A percentile compares a stretch with the other conserved stretches of the same genome.
Evolutionary conservation across 2,797 vertebrate genomes (phyloP).

Genomic region (Sebastes kiyomatsui): DNA sequence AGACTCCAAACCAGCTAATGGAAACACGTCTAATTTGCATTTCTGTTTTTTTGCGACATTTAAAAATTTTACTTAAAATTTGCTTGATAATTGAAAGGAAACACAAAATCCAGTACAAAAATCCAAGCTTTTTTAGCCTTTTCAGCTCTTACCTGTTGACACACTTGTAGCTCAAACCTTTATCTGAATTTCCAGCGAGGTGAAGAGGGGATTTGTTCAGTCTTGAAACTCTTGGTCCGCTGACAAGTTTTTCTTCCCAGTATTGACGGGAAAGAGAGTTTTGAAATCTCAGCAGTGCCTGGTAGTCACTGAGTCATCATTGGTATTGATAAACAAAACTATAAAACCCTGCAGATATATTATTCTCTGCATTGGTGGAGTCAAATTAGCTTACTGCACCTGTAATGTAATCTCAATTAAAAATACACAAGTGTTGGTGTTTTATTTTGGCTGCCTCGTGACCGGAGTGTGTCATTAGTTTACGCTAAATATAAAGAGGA

Average conservation of each 20-base stretch:
- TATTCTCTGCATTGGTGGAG: conserved; percentile 12
- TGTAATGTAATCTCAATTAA: conserved; percentile 67
- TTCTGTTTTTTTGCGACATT: too few species aligned
- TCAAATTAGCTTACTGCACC: conserved; percentile 24
- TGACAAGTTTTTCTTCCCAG: conserved; percentile 5
- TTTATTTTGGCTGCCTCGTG: conserved; percentile 67
- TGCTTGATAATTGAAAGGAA: too few species aligned
- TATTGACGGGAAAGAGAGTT: conserved; percentile 20
- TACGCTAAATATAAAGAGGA: conserved; percentile 70
- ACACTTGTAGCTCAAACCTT: background rate
- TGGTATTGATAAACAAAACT: conserved; percentile 31
- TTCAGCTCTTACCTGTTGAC: background rate
- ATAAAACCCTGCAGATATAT: conserved; percentile 24
- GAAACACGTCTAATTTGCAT: too few species aligned
- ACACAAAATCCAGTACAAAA: background rate
- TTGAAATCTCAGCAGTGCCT: conserved; percentile 23
- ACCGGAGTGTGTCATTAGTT: conserved; percentile 60
- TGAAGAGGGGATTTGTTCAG: conserved; percentile 46
- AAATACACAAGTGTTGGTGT: conserved; percentile 66
- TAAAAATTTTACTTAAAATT: too few species aligned
- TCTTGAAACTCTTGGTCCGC: conserved; percentile 21
- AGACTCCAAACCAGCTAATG: too few species aligned
- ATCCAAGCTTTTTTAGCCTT: background rate
- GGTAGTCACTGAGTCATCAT: conserved; percentile 47
- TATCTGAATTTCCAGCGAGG: conserved; percentile 3